Evolutionary conservation across 2,888 invertebrate species (phyloP), one percentile per base, ranked within the genome.

Genomic region (Drosophila cyrtoloma): DNA sequence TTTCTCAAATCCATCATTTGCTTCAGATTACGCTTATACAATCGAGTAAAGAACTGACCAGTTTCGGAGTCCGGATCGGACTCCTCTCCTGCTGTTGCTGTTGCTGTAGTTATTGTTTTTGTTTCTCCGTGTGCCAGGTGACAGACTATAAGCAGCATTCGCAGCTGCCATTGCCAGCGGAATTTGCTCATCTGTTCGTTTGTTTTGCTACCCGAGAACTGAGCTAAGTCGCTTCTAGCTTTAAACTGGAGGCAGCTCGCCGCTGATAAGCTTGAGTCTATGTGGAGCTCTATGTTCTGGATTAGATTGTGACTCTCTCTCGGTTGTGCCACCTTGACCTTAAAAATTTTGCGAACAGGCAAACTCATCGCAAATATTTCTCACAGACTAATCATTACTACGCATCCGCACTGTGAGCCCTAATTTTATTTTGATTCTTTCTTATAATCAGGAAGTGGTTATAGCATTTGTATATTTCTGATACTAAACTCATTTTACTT

Each of bases 21-120:
- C 30, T 72, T 62, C 0, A 92, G 77, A 74, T 91, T 91, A 2
- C 75, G 74, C 14, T 86, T 89, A 72, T 92, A 92, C 12, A 92
- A 73, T 4, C 86, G 82, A 3, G 91, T 89, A 14, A 85, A 87
- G 9, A 83, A 77, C 9, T 53, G 68, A 0, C 66, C 88, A 32
- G 71, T 52, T 42, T 82, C 86, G 0, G 61, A 52, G 1, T 64
- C 61, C 1, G 42, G 51, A 32, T 63, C 42, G 22, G 35, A 42
- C 10, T 64, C 30, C 39, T 62, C 68, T 16, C 58, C 16, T 30
- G 28, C 42, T 32, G 57, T 22, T 30, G 5, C 35, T 55, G 55
- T 35, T 30, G 5, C 35, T 55, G 55, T 35, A 26, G 68, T 9
- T 42, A 26, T 42, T 22, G 64, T 6, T 39, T 30, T 39, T n/a